Evolutionary conservation across 2,797 vertebrate genomes (phyloP), one percentile per base, ranked within the genome.

Genomic region (Acanthurus lineatus): DNA sequence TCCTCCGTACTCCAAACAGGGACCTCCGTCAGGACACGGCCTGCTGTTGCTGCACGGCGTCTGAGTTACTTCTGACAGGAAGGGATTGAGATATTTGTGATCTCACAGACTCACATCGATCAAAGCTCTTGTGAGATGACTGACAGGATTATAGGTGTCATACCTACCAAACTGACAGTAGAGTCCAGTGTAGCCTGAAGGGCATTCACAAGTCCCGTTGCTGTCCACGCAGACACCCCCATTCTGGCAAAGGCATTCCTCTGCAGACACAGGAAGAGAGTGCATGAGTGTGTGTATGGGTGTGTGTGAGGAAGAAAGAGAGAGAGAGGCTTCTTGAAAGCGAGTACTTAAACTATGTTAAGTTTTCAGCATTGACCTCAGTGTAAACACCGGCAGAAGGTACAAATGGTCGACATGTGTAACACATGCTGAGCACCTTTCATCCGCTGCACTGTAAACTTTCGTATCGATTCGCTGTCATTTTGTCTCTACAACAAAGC

Each of bases 91-190:
- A 63, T 14, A 25, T 64, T 53, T 44, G 35, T 60, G 52, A 65
- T 54, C 51, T 9, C 9, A 15, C 17, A 62, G 25, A 52, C n/a
- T 57, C 40, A 25, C n/a, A 49, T 45, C 66, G 25, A 74, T 72
- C 56, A 68, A 73, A 86, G 64, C 42, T 83, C 63, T 47, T 52
- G 56, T 20, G 47, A 73, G 82, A 88, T 59, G 80, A 66, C 72
- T 73, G 78, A 83, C 74, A 78, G 82, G 74, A 81, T 32, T 85
- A 68, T 12, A 48, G 12, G 10, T 74, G 22, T 90, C 48, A 88
- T 84, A 93, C 96, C 66, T 95, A 99, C 98, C 98, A 0, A 98
- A 97, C 94, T 99, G 97, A 91, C 98, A 99, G 91, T 96, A 96
- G 92, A 96, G 96, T 82, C 96, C 89, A 3, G 97, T 97, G 87